phyloP scores from a whole-genome alignment of 2,888 invertebrate genomes.

The Tridacna gigas region DNA sequence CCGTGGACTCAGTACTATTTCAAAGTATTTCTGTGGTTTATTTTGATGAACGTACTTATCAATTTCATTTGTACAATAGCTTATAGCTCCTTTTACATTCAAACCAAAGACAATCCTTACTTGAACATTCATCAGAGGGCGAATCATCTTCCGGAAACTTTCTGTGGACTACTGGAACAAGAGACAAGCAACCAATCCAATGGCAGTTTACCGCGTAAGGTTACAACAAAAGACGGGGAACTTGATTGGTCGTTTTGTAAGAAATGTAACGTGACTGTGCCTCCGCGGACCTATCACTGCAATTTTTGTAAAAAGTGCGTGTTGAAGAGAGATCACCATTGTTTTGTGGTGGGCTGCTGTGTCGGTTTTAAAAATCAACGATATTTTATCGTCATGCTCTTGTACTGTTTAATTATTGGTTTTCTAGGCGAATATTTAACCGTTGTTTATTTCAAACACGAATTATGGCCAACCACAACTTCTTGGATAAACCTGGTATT shows the following conservation, averaged over 20 bases:
- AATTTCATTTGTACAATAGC: conserved; percentile 69
- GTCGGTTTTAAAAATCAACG: conserved; percentile 76
- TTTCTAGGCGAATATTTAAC: conserved; percentile 59
- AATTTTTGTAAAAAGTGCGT: conserved; percentile 75
- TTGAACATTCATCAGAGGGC: conserved; percentile 21
- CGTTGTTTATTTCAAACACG: conserved; percentile 49
- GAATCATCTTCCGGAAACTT: conserved; percentile 50
- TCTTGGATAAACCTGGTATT: conserved; percentile 55
- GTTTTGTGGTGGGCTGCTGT: conserved; percentile 73
- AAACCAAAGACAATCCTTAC: conserved; percentile 52
- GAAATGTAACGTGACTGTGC: conserved; percentile 64
- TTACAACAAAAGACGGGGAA: conserved; percentile 42
- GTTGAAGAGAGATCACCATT: conserved; percentile 80
- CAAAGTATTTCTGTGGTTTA: conserved; percentile 64
- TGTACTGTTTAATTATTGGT: conserved; percentile 60
- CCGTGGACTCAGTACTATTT: conserved; percentile 68
- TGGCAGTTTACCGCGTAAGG: conserved; percentile 26
- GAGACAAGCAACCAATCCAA: conserved; percentile 11
- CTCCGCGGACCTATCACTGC: conserved; percentile 78
- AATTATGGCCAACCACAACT: conserved; percentile 34
- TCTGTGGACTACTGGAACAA: conserved; percentile 32
- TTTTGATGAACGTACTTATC: conserved; percentile 60
- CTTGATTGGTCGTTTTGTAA: conserved; percentile 70
- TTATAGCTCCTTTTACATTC: conserved; percentile 55
- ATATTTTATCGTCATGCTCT: conserved; percentile 71